Evolutionary conservation across 2,888 invertebrate genomes (phyloP), one percentile per base, ranked within the genome.

Genomic region (Notodonta ziczac): DNA sequence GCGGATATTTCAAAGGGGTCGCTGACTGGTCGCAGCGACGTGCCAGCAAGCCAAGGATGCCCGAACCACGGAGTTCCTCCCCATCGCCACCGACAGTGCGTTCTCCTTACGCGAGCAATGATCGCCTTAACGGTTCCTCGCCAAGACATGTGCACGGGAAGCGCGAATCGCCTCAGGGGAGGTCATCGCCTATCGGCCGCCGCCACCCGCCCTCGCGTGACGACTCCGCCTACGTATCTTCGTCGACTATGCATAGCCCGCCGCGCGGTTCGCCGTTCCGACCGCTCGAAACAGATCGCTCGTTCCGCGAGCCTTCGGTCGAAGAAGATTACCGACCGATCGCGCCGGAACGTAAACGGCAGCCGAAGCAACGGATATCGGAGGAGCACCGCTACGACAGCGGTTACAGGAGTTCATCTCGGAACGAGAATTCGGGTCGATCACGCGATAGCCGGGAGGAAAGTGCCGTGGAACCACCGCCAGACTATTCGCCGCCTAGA

Each of bases 21-120:
- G 96, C 96, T 59, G 97, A 97, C 77, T 97, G 97, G 97, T 96
- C 96, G 1, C 96, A 96, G 80, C 94, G 96, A 60, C 94, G 94
- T 58, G 94, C 94, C 51, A 90, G 83, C 59, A 94, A 94, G 59
- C 94, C 94, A 8, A 90, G 88, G 65, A 91, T 93, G 90, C 94
- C 93, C 6, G 91, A 93, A 66, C 94, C 94, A 72, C 83, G 93
- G 39, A 94, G 93, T 66, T 85, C 91, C 1, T 94, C 94, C 56
- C 87, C 93, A 9, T 91, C 94, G 53, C 82, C 94, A 70, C 84
- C 94, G 61, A 83, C 91, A 63, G 83, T 88, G 69, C 88, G 88
- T 12, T 90, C 92, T 50, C 91, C 92, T 44, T 92, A 91, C 71
- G 87, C 89, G 39, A 90, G 91, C 59, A 81, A 89, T 62, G 92